phyloP scores from a whole-genome alignment of 2,113 vertebrate genomes.

The Laticauda laticaudata region DNA sequence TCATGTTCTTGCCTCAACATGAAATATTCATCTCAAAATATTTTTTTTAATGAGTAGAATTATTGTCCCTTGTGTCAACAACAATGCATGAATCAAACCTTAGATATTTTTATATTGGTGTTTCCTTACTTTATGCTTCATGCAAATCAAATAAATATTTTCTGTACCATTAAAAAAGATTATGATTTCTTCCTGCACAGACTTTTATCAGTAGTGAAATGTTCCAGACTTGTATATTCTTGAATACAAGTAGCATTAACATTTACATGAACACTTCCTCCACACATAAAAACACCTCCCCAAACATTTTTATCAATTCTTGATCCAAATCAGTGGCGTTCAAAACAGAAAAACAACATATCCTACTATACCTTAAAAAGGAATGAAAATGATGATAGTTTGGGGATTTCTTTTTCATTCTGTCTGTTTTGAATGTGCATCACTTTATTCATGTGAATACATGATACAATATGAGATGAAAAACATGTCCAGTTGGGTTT shows the following conservation, averaged over 20 bases:
- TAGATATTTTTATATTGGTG: background rate
- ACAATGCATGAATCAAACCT: background rate
- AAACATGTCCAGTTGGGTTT: background rate
- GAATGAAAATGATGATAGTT: background rate
- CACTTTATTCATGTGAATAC: background rate
- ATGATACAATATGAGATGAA: background rate
- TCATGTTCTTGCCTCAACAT: background rate
- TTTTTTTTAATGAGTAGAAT: background rate
- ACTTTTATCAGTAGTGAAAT: background rate
- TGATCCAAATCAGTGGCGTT: background rate
- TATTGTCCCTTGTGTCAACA: background rate
- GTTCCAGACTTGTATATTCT: background rate
- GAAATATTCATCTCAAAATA: background rate
- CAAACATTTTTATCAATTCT: constrained; percentile 1
- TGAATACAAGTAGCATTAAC: background rate
- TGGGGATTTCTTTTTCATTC: background rate
- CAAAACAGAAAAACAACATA: background rate
- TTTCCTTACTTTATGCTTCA: constrained; percentile 1
- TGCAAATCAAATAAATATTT: constrained; percentile 4
- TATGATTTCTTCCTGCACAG: background rate
- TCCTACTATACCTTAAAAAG: background rate
- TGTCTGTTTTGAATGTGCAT: background rate
- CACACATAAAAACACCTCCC: background rate
- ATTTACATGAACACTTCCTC: background rate
- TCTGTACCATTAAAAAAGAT: accelerated